phyloP scores from a whole-genome alignment of 2,888 invertebrate species.

The Cotesia congregata region DNA sequence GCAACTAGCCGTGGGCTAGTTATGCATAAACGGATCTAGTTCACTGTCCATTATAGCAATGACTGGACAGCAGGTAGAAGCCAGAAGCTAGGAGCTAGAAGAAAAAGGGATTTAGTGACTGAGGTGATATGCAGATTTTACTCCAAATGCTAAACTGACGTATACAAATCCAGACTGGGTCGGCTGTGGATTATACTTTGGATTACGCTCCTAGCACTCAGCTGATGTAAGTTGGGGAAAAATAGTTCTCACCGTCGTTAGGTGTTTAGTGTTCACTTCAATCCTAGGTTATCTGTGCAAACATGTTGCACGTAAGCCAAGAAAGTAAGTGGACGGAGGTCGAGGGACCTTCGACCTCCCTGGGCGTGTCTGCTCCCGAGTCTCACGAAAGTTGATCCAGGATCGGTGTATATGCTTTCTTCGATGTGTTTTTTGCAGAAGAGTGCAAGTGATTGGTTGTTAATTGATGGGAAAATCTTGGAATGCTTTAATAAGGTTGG shows the following conservation, averaged over 20 bases:
- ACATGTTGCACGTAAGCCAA: conserved; percentile 17
- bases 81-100: conserved; percentile 5
- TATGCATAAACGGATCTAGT: conserved; percentile 24
- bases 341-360: conserved; percentile 1
- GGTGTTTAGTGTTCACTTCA: neutral
- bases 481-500: too few relatives aligned
- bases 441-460: neutral
- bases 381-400: conserved; percentile 20
- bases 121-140: conserved; percentile 39
- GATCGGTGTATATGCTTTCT: neutral
- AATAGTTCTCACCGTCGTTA: conserved; percentile 4
- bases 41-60: neutral
- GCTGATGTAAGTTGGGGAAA: too few relatives aligned
- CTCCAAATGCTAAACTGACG: neutral
- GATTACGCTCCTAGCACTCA: conserved; percentile 11
- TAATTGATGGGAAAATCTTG: too few relatives aligned
- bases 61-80: conserved; percentile 7
- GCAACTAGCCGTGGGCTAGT: conserved; percentile 2
- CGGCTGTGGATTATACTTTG: neutral
- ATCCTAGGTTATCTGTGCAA: conserved; percentile 32
- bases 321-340: conserved; percentile 15
- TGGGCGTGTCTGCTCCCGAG: conserved; percentile 28
- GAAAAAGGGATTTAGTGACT: neutral
- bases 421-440: neutral
- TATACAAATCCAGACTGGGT: neutral